Evolutionary conservation across 2,888 invertebrate genomes (phyloP).

Genomic region (Asteroscopus sphinx): DNA sequence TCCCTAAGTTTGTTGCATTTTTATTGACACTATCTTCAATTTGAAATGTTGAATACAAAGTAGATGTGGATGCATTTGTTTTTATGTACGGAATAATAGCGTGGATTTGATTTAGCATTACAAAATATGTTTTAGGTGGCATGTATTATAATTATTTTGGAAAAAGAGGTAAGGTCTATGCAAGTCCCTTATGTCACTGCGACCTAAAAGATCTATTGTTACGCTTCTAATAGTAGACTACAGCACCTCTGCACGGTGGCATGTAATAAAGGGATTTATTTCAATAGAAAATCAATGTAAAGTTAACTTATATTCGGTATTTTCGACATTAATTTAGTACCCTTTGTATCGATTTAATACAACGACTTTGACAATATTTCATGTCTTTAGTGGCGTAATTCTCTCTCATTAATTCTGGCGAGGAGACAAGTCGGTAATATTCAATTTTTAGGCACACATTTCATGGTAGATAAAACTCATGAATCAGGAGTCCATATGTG

Average conservation of each 20-base stretch:
- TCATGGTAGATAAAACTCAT: constrained; percentile 88
- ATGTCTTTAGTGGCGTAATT: constrained; percentile 21
- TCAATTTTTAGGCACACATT: constrained; percentile 86
- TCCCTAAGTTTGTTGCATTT: constrained; percentile 73
- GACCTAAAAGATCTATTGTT: too few relatives aligned
- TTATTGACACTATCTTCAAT: constrained; percentile 69
- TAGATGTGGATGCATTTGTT: constrained; percentile 25
- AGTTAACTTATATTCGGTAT: not conserved
- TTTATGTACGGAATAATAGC: constrained; percentile 20
- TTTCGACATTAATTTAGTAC: not conserved
- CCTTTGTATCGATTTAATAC: not conserved
- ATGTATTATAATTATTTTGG: too few relatives aligned
- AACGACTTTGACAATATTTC: constrained; percentile 11
- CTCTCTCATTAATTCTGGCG: constrained; percentile 74
- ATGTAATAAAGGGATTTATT: too few relatives aligned
- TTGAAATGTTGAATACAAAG: constrained; percentile 56
- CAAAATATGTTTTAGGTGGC: not conserved
- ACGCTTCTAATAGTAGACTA: too few relatives aligned
- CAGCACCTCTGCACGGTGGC: too few relatives aligned
- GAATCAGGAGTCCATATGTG: constrained; percentile 87
- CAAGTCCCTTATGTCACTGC: too few relatives aligned
- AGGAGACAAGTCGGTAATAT: constrained; percentile 79
- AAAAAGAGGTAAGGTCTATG: not conserved
- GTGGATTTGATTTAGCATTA: constrained; percentile 28
- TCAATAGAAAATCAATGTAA: not conserved